phyloP scores from a whole-genome alignment of 2,113 vertebrate species.

The Archilochus colubris region DNA sequence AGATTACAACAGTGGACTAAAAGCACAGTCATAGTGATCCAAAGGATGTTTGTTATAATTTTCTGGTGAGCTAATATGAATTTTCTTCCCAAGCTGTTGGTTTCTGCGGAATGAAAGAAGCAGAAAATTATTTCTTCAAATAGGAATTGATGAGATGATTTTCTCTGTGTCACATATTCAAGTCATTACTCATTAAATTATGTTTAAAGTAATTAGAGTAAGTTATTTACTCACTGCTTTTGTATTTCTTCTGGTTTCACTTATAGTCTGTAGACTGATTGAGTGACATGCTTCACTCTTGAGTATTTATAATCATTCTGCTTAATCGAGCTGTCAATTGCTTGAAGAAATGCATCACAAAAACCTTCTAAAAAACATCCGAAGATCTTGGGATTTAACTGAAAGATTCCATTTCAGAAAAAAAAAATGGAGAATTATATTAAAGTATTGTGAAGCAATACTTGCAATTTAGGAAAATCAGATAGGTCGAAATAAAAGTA shows the following conservation, averaged over 20 bases:
- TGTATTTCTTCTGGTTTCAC: neutral
- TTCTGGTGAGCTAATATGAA: neutral
- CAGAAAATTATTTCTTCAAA: conserved; percentile 9
- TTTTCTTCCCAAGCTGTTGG: neutral
- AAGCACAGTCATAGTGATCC: neutral
- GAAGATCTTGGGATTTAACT: neutral
- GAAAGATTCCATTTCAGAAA: neutral
- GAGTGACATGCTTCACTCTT: neutral
- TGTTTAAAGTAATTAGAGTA: neutral
- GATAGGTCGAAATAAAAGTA: neutral
- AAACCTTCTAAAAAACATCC: neutral
- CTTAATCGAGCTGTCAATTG: neutral
- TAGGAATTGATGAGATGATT: neutral
- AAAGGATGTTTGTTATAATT: neutral
- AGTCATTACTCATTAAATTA: neutral
- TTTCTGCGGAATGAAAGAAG: neutral
- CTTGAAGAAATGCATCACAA: neutral
- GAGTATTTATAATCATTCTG: neutral
- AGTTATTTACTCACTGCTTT: conserved; percentile 15
- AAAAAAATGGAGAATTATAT: neutral
- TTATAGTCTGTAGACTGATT: neutral
- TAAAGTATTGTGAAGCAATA: neutral
- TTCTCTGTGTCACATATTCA: neutral
- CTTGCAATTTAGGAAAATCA: neutral
- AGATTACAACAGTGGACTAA: neutral